phyloP scores from a whole-genome alignment of 2,888 invertebrate species.

The Drosophila cognata region DNA sequence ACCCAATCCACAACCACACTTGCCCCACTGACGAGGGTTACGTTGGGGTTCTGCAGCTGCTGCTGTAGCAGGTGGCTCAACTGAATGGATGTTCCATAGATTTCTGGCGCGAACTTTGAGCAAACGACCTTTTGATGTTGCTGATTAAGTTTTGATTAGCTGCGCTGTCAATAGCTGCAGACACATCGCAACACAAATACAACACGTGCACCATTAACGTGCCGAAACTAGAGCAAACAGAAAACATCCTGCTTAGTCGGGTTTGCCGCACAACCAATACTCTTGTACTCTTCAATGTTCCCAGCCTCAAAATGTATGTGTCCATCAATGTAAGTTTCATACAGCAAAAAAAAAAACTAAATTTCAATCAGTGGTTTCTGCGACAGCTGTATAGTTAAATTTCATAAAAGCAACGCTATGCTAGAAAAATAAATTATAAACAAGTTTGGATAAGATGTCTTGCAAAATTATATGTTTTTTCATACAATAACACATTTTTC shows the following conservation, averaged over 20 bases:
- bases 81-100: conserved; percentile 4
- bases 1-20: conserved; percentile 1
- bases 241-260: too few species aligned
- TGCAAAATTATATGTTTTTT: not conserved
- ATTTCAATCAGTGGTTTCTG: too few species aligned
- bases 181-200: conserved; percentile 18
- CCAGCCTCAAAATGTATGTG: not conserved
- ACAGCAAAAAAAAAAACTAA: too few species aligned
- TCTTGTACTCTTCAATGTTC: not conserved
- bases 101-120: conserved; percentile 41
- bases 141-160: conserved; percentile 77
- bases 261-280: not conserved
- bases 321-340: too few species aligned
- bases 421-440: not conserved
- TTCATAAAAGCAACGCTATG: not conserved
- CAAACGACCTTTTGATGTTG: conserved; percentile 73
- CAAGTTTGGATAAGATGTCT: not conserved
- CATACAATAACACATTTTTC: not conserved
- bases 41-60: not conserved
- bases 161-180: conserved; percentile 23
- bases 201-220: conserved; percentile 8
- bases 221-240: not conserved
- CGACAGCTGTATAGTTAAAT: not conserved
- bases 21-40: conserved; percentile 34
- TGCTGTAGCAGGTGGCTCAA: conserved; percentile 31